Conservation (phyloP, 35 echinoderm and acorn worm species). For the Amphiura filiformis region DNA sequence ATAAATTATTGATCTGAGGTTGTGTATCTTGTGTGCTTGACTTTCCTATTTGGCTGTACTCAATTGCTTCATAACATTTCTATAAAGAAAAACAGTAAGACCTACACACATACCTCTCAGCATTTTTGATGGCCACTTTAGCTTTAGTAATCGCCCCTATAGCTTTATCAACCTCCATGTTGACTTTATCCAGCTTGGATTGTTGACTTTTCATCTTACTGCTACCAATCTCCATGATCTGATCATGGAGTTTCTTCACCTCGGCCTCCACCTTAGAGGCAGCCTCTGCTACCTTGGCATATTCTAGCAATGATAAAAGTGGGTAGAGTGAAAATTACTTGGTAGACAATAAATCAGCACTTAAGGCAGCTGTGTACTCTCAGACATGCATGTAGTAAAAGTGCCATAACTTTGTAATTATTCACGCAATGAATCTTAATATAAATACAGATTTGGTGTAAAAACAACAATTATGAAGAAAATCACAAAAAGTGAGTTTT, state of each 20-base stretch:
- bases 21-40: too few relatives aligned
- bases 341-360: background rate
- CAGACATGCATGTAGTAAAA: too few relatives aligned
- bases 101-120: too few relatives aligned
- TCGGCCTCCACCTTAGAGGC: slow-evolving; percentile 77
- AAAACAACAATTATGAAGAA: too few relatives aligned
- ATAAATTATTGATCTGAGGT: background rate
- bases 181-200: slow-evolving; percentile 80
- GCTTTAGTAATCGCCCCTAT: slow-evolving; percentile 80
- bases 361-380: too few relatives aligned
- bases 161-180: slow-evolving; percentile 57
- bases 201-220: slow-evolving; percentile 90
- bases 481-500: too few relatives aligned
- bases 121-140: slow-evolving; percentile 92
- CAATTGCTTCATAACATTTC: too few relatives aligned
- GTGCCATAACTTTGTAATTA: too few relatives aligned
- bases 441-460: too few relatives aligned
- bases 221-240: slow-evolving; percentile 98
- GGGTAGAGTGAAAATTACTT: background rate
- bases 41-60: too few relatives aligned
- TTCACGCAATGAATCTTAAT: too few relatives aligned
- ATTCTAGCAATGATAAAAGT: slow-evolving; percentile 36
- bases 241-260: slow-evolving; percentile 81
- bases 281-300: slow-evolving; percentile 73
- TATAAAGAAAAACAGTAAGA: too few relatives aligned